phyloP scores from a whole-genome alignment of 2,797 vertebrate species.

The Myotis planiceps region DNA sequence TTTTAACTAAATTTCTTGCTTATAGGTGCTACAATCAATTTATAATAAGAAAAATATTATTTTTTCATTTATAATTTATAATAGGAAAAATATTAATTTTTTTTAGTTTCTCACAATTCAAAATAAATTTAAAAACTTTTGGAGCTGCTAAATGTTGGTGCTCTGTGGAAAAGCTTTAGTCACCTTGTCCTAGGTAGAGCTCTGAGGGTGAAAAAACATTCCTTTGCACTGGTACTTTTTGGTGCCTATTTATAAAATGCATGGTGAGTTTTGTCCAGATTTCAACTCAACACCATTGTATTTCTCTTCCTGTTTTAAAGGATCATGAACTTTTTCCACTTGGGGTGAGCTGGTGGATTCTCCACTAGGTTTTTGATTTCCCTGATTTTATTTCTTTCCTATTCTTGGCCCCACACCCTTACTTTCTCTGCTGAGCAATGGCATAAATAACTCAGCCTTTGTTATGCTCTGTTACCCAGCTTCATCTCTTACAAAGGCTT shows the following conservation, averaged over 20 bases:
- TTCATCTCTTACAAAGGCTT: constrained; percentile 28
- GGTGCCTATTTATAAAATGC: constrained; percentile 28
- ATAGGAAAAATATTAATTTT: background rate
- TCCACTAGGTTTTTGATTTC: constrained; percentile 16
- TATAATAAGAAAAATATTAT: background rate
- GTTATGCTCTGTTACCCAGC: background rate
- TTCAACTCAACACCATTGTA: constrained; percentile 34
- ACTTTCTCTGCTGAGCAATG: constrained; percentile 52
- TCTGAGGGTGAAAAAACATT: constrained; percentile 15
- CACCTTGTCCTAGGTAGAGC: background rate
- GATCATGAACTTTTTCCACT: constrained; percentile 34
- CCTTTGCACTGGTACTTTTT: background rate
- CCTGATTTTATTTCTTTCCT: constrained; percentile 30
- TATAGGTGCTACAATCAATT: background rate
- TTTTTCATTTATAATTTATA: background rate
- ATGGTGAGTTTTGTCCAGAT: constrained; percentile 53
- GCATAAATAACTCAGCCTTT: constrained; percentile 47
- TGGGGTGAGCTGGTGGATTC: background rate
- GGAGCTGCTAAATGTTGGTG: background rate
- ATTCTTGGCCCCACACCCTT: background rate
- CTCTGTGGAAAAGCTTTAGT: constrained; percentile 15
- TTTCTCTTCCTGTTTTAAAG: constrained; percentile 56
- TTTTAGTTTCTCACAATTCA: background rate
- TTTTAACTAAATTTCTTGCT: constrained; percentile 30
- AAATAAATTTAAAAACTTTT: background rate